phyloP scores from a whole-genome alignment of 2,888 invertebrate genomes.

The Polyommatus iphigenia region DNA sequence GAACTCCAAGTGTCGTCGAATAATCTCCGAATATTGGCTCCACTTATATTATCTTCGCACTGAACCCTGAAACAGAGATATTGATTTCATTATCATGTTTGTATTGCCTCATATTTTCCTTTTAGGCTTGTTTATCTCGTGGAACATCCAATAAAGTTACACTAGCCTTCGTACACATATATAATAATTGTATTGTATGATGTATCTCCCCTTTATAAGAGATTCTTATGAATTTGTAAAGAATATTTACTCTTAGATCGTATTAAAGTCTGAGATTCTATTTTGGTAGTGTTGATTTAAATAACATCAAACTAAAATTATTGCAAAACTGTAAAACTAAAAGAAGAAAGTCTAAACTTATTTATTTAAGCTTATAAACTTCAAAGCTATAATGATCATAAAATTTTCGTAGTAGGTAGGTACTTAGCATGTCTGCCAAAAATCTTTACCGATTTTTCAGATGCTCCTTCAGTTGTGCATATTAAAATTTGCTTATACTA shows the following conservation, averaged over 20 bases:
- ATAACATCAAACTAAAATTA: too few relatives aligned
- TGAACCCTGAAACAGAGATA: conserved; percentile 57
- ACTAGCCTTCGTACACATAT: conserved; percentile 39
- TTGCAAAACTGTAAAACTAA: too few relatives aligned
- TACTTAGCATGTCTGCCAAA: neutral
- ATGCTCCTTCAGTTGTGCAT: neutral
- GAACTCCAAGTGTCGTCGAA: neutral
- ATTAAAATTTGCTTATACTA: neutral
- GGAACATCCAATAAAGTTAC: conserved; percentile 44
- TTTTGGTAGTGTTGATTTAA: too few relatives aligned
- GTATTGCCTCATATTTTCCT: conserved; percentile 46
- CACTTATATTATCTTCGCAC: conserved; percentile 33
- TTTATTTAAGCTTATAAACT: too few relatives aligned
- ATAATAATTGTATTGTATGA: conserved; percentile 39
- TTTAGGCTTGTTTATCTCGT: conserved; percentile 47
- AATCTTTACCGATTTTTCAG: neutral
- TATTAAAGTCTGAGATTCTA: too few relatives aligned
- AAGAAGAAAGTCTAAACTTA: too few relatives aligned
- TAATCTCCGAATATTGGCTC: neutral
- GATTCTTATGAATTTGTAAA: neutral
- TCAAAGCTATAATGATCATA: too few relatives aligned
- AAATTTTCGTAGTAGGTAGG: too few relatives aligned
- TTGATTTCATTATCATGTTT: conserved; percentile 57
- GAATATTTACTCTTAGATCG: neutral
- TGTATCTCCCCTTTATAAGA: conserved; percentile 29